Evolutionary conservation across 2,113 vertebrate species (phyloP), one percentile per base, ranked within the genome.

Genomic region (Rhinichthys klamathensis): DNA sequence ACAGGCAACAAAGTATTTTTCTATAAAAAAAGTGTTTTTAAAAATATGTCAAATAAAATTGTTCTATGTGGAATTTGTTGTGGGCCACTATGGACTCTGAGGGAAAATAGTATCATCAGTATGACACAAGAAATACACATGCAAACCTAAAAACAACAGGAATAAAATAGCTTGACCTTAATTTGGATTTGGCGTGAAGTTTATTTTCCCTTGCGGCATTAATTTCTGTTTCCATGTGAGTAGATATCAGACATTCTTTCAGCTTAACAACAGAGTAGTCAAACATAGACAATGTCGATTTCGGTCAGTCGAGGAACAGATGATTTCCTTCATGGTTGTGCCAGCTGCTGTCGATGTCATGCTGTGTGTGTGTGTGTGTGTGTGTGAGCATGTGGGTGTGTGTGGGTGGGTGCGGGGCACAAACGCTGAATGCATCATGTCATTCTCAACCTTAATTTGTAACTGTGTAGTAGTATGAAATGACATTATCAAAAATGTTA

Each of bases 231-330:
- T 73, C 30, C 81, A 58, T 23, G 30, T 73, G 81, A 83, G 67
- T 83, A n/a, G 32, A 83, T 56, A 60, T 73, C 67, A 70, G 80
- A 82, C 79, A 32, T 70, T 82, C 80, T 83, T 83, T 10, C 30
- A 83, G 67, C 49, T 72, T 38, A 83, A 83, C 32, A 83, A 69
- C 65, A 56, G 63, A 35, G 60, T 35, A 81, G 65, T 72, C 81
- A 70, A 56, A 83, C 49, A 73, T 25, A 83, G 67, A 72, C 81
- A 58, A 83, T 83, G 81, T 83, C 81, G 30, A 72, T 83, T 67
- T 72, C 23, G 49, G 30, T 83, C 65, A 83, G 67, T 51, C 30
- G 13, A 27, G 49, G 32, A 83, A 72, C 67, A 83, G 67, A 83
- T 72, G 81, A 83, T 56, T 72, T 70, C 67, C 65, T 83, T 27